These are phyloP conservation scores for Sclerodermus sp. DNA, from an alignment of 2,888 invertebrate genomes.

Conservation along the genomic window DNA sequence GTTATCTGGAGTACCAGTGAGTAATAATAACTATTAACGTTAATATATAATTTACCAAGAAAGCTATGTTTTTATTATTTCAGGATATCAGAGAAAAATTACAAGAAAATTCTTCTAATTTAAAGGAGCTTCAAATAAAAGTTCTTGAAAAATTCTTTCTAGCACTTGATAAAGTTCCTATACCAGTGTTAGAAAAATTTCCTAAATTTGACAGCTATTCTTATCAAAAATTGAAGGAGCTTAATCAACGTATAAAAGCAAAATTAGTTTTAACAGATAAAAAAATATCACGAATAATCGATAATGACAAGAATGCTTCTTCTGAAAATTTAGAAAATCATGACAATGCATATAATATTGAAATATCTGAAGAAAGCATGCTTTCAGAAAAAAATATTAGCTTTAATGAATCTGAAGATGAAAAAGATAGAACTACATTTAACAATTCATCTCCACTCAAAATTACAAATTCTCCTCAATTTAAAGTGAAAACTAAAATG, in stretches of 20 bases:
- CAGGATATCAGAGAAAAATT: constrained; percentile 37
- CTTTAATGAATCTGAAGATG: neutral
- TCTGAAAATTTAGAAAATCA: constrained; percentile 15
- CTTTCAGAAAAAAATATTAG: neutral
- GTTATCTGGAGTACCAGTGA: constrained; percentile 38
- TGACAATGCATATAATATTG: constrained; percentile 16
- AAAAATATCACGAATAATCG: constrained; percentile 27
- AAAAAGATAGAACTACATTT: neutral
- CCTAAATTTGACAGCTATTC: constrained; percentile 64
- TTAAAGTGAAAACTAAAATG: neutral
- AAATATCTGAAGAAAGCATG: neutral
- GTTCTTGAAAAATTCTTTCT: constrained; percentile 67
- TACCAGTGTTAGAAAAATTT: constrained; percentile 64
- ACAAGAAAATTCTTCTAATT: constrained; percentile 31
- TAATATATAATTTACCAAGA: neutral
- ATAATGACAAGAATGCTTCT: constrained; percentile 8
- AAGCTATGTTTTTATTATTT: constrained; percentile 10
- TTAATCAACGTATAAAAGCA: constrained; percentile 65
- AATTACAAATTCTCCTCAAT: neutral
- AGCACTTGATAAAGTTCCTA: constrained; percentile 68
- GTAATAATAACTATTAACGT: constrained; percentile 12
- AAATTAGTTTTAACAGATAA: constrained; percentile 58
- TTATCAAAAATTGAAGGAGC: constrained; percentile 63
- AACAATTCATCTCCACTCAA: neutral
- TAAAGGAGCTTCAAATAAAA: constrained; percentile 63